These are phyloP conservation scores for Otolemur crassicaudatus DNA, from an alignment of 2,797 vertebrate genomes.

Conservation along the genomic window DNA sequence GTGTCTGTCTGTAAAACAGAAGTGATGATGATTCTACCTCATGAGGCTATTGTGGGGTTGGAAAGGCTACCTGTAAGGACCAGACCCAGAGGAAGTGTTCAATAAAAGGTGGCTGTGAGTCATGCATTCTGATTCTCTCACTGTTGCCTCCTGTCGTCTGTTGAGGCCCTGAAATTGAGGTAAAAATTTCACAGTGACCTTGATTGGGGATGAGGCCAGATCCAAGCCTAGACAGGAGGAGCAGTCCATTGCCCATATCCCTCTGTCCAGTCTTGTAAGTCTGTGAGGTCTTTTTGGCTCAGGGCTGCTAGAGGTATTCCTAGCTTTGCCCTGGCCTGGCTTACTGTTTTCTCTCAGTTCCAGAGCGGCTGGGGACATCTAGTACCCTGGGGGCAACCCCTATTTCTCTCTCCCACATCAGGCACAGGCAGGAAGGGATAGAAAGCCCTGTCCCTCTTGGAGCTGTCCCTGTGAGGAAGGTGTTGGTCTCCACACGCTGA, in stretches of 20 bases:
- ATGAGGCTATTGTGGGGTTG: neutral
- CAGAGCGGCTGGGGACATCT: neutral
- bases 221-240: neutral
- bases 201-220: neutral
- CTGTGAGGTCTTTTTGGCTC: neutral
- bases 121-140: neutral
- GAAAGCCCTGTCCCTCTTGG: neutral
- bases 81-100: neutral
- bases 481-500: neutral
- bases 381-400: neutral
- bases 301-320: neutral
- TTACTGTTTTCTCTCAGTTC: neutral
- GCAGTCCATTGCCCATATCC: neutral
- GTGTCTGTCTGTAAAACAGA: neutral
- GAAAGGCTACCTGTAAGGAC: neutral
- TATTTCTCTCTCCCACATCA: neutral
- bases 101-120: slow-evolving; percentile 68
- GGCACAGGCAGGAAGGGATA: neutral
- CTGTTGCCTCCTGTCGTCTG: neutral
- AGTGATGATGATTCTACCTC: neutral
- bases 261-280: neutral
- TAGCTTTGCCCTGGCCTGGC: neutral
- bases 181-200: neutral
- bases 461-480: neutral
- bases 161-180: neutral